phyloP scores from a whole-genome alignment of 2,888 invertebrate genomes.

The Taenaris catops region DNA sequence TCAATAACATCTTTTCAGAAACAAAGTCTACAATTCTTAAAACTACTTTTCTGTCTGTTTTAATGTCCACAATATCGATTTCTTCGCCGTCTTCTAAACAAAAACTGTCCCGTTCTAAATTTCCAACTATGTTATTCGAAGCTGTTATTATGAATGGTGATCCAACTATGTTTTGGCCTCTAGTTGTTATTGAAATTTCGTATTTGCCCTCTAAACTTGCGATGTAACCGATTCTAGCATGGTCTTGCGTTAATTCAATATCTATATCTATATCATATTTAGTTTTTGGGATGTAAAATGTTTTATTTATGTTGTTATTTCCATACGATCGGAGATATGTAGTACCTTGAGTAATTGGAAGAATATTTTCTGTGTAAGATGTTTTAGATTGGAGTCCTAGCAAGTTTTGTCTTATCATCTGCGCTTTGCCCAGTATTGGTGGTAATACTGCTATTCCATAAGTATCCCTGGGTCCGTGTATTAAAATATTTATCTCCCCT shows the following conservation, averaged over 20 bases:
- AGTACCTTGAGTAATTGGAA: slow-evolving; percentile 67
- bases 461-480: slow-evolving; percentile 67
- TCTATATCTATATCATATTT: slow-evolving; percentile 74
- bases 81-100: slow-evolving; percentile 68
- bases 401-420: slow-evolving; percentile 63
- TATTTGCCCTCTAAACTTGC: slow-evolving; percentile 76
- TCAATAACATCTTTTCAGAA: slow-evolving; percentile 76
- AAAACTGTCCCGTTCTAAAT: slow-evolving; percentile 56
- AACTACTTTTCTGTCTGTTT: slow-evolving; percentile 68
- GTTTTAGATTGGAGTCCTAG: slow-evolving; percentile 56
- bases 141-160: slow-evolving; percentile 79
- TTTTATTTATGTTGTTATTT: slow-evolving; percentile 67
- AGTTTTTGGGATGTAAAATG: slow-evolving; percentile 67
- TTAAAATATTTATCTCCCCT: slow-evolving; percentile 66
- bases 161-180: slow-evolving; percentile 77
- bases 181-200: slow-evolving; percentile 76
- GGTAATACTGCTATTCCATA: slow-evolving; percentile 65
- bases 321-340: slow-evolving; percentile 64
- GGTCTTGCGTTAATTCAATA: slow-evolving; percentile 60
- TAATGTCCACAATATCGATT: slow-evolving; percentile 64
- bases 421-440: slow-evolving; percentile 67
- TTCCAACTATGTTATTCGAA: slow-evolving; percentile 49
- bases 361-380: slow-evolving; percentile 51
- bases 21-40: slow-evolving; percentile 76
- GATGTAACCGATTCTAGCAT: slow-evolving; percentile 71